Percentiles rank a stretch among this genome's conserved stretches.
Evolutionary conservation across 2,888 invertebrate genomes (phyloP).

Genomic region (Fragum fragum): DNA sequence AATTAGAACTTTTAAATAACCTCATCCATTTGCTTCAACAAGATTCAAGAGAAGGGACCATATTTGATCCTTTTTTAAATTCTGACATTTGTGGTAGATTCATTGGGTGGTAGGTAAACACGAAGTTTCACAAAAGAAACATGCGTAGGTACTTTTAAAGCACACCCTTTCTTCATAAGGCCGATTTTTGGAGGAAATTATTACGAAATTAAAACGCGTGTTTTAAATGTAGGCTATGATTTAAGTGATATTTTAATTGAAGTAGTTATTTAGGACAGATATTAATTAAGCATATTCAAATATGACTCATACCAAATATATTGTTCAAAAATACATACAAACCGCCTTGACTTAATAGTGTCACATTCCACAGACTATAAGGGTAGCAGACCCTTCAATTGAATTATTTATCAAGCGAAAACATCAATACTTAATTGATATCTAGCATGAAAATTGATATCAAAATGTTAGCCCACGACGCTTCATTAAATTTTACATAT

Average conservation of each 20-base stretch:
- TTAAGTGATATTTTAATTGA: background rate
- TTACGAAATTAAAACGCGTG: background rate
- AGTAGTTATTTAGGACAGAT: background rate
- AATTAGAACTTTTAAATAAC: no score
- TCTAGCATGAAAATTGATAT: constrained; percentile 59
- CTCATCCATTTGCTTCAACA: no score
- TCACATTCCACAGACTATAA: constrained; percentile 17
- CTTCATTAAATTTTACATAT: constrained; percentile 59
- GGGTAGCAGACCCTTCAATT: constrained; percentile 21
- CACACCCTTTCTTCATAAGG: no score
- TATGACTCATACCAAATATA: constrained; percentile 33
- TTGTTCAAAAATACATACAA: constrained; percentile 18
- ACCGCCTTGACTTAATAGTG: constrained; percentile 1
- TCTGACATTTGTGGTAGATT: no score
- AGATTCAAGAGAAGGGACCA: no score
- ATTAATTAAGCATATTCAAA: constrained; percentile 24
- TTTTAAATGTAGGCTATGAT: background rate
- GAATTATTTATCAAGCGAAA: constrained; percentile 33
- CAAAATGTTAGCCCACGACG: constrained; percentile 42
- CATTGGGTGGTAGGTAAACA: no score
- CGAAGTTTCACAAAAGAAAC: no score
- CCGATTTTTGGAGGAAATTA: no score
- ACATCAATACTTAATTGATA: constrained; percentile 55
- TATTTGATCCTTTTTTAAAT: no score
- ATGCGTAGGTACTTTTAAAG: no score